These are phyloP conservation scores for Columbina picui DNA, from an alignment of 2,113 vertebrate species.

Conservation along the genomic window DNA sequence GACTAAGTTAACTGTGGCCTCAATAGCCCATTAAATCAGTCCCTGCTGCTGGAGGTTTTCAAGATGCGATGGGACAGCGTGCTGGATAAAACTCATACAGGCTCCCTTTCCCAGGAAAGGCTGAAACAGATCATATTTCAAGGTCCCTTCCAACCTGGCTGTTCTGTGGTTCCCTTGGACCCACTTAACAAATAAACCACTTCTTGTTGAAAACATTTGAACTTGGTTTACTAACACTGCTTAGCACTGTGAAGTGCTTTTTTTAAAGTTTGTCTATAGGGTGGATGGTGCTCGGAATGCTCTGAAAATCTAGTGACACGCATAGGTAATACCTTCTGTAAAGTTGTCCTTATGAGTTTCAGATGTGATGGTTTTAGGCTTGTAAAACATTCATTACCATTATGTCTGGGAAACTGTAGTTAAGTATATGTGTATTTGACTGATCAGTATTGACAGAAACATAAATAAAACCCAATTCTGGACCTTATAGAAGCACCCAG, in stretches of 20 bases:
- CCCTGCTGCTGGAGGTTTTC: background rate
- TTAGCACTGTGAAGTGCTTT: background rate
- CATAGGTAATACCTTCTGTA: background rate
- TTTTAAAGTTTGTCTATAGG: background rate
- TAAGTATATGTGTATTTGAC: background rate
- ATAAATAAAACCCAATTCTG: background rate
- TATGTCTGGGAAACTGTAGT: background rate
- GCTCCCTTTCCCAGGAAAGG: background rate
- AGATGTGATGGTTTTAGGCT: background rate
- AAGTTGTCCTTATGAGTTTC: background rate
- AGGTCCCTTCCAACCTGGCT: background rate
- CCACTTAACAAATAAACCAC: background rate
- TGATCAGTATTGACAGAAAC: background rate
- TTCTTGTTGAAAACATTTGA: background rate
- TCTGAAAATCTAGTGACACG: background rate
- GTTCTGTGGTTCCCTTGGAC: background rate
- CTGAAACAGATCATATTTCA: background rate
- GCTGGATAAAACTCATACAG: rapidly evolving
- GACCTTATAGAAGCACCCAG: background rate
- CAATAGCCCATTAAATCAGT: background rate
- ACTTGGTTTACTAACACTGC: background rate
- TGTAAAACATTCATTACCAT: background rate
- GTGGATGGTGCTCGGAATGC: background rate
- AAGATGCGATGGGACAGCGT: background rate
- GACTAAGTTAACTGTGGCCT: background rate